Evolutionary conservation across 2,888 invertebrate species (phyloP), one percentile per base, ranked within the genome.

Genomic region (Mongoloraphidia duomilia): DNA sequence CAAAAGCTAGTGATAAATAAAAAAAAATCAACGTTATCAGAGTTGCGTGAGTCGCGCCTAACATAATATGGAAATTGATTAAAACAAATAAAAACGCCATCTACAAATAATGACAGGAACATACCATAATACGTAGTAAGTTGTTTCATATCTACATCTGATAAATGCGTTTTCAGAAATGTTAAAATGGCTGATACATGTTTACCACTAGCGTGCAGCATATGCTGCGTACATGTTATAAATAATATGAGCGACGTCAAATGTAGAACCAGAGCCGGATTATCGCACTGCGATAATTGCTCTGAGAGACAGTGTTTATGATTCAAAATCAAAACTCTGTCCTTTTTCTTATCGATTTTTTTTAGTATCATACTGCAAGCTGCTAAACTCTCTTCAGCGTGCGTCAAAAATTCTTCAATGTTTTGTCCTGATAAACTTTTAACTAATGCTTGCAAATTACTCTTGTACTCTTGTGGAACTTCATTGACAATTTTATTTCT

Each of bases 131-230:
- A 89, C 45, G 73, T 69, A 41, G 78, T 74, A 1, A 95, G 71
- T 49, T 76, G 68, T 2, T 72, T 64, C 61, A 76, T 75, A 50
- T 84, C 77, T 8, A 84, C 81, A 26, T 73, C 71, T 52, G 76
- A 76, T 45, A 95, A 65, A 57, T 80, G 78, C 17, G 75, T 71
- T 55, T 82, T 80, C 46, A 96, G 73, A 64, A 79, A 85, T 1
- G 74, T 63, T 42, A 95, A 72, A 55, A 96, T 77, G 13, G 80
- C 73, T 1, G 91, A 82, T 10, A 97, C 91, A 69, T 92, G 92
- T 64, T 90, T 82, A 0, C 97, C 97, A 33, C 95, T 94, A 11
- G 92, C 92, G 66, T 95, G 91, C 33, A 96, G 63, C 72, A 92
- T 86, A 57, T 75, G 79, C 58, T 89, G 86, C 1, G 87, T 88